Conservation (phyloP, 2,888 invertebrate species). For the Tachina lurida region DNA sequence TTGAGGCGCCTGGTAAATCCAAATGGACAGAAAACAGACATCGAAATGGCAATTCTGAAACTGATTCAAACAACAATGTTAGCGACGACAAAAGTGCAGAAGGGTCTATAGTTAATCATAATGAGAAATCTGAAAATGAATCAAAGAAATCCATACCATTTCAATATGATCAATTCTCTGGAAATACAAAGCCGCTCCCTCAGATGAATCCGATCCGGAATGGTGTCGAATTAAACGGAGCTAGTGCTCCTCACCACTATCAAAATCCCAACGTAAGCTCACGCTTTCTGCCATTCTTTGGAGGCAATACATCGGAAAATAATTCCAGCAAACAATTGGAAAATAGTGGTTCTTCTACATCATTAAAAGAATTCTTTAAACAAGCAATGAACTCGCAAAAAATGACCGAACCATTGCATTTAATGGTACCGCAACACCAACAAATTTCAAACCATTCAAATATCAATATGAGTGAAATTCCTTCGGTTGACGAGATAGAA, state of each 20-base stretch:
- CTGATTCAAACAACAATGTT: conserved; percentile 60
- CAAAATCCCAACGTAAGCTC: conserved; percentile 67
- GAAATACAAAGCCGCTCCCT: conserved; percentile 45
- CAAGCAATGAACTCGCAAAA: conserved; percentile 75
- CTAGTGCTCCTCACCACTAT: conserved; percentile 15
- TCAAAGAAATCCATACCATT: conserved; percentile 72
- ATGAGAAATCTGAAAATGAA: conserved; percentile 44
- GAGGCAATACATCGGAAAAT: conserved; percentile 49
- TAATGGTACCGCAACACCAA: conserved; percentile 50
- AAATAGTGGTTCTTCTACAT: conserved; percentile 76
- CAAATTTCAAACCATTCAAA: conserved; percentile 49
- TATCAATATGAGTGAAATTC: conserved; percentile 76
- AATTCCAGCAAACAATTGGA: conserved; percentile 65
- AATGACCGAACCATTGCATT: conserved; percentile 31
- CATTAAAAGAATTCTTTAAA: conserved; percentile 80
- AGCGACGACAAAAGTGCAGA: conserved; percentile 11
- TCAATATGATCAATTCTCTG: conserved; percentile 75
- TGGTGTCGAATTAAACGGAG: conserved; percentile 7
- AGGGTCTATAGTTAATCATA: neutral
- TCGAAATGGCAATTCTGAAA: conserved; percentile 57
- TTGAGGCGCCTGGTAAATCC: conserved; percentile 44
- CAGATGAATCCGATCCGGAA: conserved; percentile 39
- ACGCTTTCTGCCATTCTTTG: conserved; percentile 73
- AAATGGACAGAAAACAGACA: conserved; percentile 52
- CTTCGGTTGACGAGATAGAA: conserved; percentile 80